These are phyloP conservation scores for Acyrthosiphon pisum DNA, from an alignment of 1,140 invertebrate genomes.

Conservation along the genomic window DNA sequence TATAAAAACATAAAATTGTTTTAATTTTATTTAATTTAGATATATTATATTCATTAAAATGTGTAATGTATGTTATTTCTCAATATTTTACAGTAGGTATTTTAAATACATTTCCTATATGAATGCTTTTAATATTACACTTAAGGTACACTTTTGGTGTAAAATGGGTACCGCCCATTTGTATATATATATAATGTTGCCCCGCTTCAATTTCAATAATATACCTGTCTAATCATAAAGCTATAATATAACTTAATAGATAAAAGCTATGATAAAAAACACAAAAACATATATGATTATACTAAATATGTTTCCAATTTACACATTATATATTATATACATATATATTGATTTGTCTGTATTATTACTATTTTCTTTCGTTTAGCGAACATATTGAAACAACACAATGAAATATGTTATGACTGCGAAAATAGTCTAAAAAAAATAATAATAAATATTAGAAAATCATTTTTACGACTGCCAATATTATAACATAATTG, in stretches of 20 bases:
- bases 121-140: no score
- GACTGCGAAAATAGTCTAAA: neutral
- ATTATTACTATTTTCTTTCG: neutral
- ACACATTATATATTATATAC: neutral
- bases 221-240: neutral
- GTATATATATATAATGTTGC: no score
- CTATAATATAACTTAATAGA: neutral
- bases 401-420: neutral
- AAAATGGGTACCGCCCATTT: no score
- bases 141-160: no score
- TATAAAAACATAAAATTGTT: no score
- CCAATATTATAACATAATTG: no score
- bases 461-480: neutral
- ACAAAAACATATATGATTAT: neutral
- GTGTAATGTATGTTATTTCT: no score
- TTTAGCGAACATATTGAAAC: neutral
- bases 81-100: no score
- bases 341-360: neutral
- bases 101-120: no score
- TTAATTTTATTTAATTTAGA: no score
- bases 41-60: no score
- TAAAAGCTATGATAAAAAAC: neutral
- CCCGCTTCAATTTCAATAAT: neutral
- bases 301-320: neutral
- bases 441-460: slow-evolving; percentile 12